Conservation (phyloP, 2,888 invertebrate species). For the Eupithecia pulchellata region DNA sequence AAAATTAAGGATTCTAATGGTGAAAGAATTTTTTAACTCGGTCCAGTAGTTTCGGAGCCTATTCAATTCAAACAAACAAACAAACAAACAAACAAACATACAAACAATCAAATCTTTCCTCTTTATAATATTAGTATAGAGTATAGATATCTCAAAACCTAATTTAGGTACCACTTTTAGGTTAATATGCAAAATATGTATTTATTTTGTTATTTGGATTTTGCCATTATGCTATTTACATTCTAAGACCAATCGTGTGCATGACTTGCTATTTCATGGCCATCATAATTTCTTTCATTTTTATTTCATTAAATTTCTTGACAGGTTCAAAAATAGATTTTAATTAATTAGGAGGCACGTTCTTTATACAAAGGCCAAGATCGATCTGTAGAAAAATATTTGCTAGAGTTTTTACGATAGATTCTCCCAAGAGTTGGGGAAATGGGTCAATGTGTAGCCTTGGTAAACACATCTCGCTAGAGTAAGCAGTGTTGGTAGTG, state of each 20-base stretch:
- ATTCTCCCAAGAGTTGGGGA: neutral
- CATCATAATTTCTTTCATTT: neutral
- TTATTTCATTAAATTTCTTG: neutral
- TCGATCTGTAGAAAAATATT: conserved; percentile 2
- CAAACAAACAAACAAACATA: too few species aligned
- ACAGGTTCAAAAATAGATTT: conserved; percentile 4
- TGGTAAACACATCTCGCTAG: neutral
- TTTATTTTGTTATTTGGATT: neutral
- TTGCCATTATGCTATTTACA: neutral
- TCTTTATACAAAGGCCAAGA: conserved; percentile 6
- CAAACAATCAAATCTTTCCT: too few species aligned
- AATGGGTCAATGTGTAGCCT: conserved; percentile 6
- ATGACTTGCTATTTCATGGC: neutral
- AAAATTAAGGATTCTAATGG: too few species aligned
- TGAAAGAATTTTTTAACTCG: too few species aligned
- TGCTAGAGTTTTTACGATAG: conserved; percentile 7
- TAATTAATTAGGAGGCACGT: conserved; percentile 13
- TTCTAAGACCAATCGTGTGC: neutral
- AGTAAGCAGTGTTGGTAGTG: neutral
- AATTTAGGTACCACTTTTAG: neutral
- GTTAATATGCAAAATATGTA: neutral
- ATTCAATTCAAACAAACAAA: too few species aligned
- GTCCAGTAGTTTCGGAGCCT: too few species aligned
- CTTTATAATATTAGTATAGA: too few species aligned
- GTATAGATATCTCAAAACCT: too few species aligned